Evolutionary conservation across 2,113 vertebrate genomes (phyloP).

Genomic region (Brachyhypopomus gauderio): DNA sequence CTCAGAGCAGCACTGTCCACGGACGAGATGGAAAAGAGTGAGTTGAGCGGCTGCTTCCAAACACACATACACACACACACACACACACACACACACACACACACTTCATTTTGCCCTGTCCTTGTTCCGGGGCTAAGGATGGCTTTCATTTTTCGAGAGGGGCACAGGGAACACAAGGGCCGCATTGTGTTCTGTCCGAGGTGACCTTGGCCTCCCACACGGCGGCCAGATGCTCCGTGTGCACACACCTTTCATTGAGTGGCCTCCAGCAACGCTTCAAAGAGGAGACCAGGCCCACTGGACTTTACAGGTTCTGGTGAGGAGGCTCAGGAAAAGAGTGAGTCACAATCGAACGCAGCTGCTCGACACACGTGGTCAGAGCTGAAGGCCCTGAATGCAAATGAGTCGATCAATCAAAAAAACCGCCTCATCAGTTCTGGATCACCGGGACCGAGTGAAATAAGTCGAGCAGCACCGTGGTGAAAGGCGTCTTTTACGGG

Average conservation of each 20-base stretch:
- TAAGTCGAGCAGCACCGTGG: too few relatives aligned
- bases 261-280: neutral
- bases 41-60: neutral
- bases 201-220: conserved; percentile 46
- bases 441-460: too few relatives aligned
- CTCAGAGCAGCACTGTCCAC: conserved; percentile 18
- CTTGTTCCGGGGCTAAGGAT: neutral
- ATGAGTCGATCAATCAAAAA: too few relatives aligned
- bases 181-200: conserved; percentile 12
- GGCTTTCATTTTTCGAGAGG: conserved; percentile 15
- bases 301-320: neutral
- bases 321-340: too few relatives aligned
- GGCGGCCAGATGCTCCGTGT: conserved; percentile 18
- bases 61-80: neutral
- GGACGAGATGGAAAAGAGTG: neutral
- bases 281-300: neutral
- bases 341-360: too few relatives aligned
- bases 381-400: neutral
- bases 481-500: conserved; percentile 14
- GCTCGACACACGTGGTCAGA: neutral
- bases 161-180: conserved; percentile 24
- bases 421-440: too few relatives aligned
- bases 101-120: neutral
- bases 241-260: conserved; percentile 26
- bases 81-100: neutral